These are phyloP conservation scores for Xylota sylvarum DNA, from an alignment of 2,888 invertebrate species.

Conservation along the genomic window DNA sequence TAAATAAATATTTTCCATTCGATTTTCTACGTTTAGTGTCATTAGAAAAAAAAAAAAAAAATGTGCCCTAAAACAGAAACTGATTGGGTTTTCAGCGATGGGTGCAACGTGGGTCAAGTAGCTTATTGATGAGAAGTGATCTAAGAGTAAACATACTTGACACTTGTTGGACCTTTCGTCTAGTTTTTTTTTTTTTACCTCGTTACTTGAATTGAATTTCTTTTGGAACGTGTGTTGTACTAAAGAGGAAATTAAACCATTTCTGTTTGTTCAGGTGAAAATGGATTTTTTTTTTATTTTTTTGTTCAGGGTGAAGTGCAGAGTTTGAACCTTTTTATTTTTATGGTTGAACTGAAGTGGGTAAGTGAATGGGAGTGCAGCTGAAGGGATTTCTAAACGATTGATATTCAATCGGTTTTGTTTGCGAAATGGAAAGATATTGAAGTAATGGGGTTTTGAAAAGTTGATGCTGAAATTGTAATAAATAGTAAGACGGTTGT, in stretches of 20 bases:
- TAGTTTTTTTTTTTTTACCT: slow-evolving; percentile 25
- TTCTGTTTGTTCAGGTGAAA: slow-evolving; percentile 69
- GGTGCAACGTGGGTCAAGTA: slow-evolving; percentile 63
- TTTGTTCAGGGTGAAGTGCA: background rate
- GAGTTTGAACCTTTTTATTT: slow-evolving; percentile 6
- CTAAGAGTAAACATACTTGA: slow-evolving; percentile 49
- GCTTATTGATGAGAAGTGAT: slow-evolving; percentile 51
- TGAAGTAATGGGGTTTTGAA: background rate
- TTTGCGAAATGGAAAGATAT: background rate
- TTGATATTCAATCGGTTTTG: background rate
- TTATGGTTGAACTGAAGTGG: slow-evolving; percentile 6
- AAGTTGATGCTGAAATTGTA: background rate
- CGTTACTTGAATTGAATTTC: slow-evolving; percentile 4
- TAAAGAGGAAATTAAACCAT: slow-evolving; percentile 21
- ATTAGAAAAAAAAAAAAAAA: slow-evolving; percentile 12
- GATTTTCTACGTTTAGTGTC: slow-evolving; percentile 47
- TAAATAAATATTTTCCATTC: slow-evolving; percentile 62
- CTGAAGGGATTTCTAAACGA: background rate
- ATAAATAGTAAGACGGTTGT: background rate
- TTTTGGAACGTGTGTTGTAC: slow-evolving; percentile 38
- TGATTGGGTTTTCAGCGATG: slow-evolving; percentile 52
- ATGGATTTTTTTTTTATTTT: background rate
- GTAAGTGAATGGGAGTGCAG: slow-evolving; percentile 2
- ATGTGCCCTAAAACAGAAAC: slow-evolving; percentile 52
- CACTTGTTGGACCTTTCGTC: slow-evolving; percentile 50